Evolutionary conservation across 2,888 invertebrate species (phyloP), one percentile per base, ranked within the genome.

Genomic region (Acanthopleura granulata): DNA sequence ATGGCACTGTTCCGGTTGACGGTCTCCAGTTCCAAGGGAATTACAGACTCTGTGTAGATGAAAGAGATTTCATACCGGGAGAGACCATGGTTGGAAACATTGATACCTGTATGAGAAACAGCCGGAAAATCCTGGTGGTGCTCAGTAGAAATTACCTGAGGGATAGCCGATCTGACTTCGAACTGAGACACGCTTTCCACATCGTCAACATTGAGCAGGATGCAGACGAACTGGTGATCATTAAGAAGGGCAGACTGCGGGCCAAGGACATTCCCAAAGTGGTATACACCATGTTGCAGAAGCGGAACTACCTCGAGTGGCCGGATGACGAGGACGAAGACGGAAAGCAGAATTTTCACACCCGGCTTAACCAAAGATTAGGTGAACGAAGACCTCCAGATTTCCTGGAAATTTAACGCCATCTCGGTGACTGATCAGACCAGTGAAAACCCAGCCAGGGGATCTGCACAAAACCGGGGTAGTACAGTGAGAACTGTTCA

Each of bases 111-210:
- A 80, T 84, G 76, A 61, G 69, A 16, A 29, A 30, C 0, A 83
- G 83, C 71, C 66, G 79, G 30, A 77, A 79, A 29, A 81, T 80
- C 6, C 73, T 84, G 6, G 78, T 85, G 6, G 74, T 84, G 11
- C 78, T 83, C 12, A 82, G 82, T 6, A 73, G 75, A 11, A 29
- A 77, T 22, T 85, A 84, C 50, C 51, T 80, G 6, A 73, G 75
- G 18, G 75, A 62, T 62, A 78, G 69, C n/a, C 12, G 72, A 0
- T 81, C 80, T 25, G 61, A 75, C 49, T 82, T 80, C 71, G 84
- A 84, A 74, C 30, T 83, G 25, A 77, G 79, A 22, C 29, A 62
- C 12, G 78, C 79, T 22, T 51, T 79, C 0, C 62, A 75, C 9
- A 29, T 51, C 12, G 71, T 71, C 61, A 72, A 79, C 50, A 72